A percentile compares a stretch with the other conserved stretches of the same genome.
These are phyloP conservation scores for Pecten maximus DNA, from an alignment of 2,888 invertebrate species.

Conservation along the genomic window DNA sequence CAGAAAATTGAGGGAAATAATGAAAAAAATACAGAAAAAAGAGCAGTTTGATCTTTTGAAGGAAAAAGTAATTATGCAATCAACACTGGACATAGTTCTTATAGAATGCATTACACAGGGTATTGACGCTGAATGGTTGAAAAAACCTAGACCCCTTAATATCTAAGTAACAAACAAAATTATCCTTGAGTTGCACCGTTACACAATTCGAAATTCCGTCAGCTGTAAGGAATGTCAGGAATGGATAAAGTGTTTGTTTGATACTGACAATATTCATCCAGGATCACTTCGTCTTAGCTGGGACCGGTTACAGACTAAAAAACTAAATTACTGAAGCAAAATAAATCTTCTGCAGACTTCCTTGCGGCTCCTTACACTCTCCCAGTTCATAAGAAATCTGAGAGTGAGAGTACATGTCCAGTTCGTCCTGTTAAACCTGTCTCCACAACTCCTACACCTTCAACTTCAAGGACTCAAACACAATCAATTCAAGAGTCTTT, in stretches of 20 bases:
- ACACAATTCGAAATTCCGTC: neutral
- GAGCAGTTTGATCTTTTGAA: neutral
- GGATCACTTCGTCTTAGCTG: neutral
- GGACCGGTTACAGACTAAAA: neutral
- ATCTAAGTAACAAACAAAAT: neutral
- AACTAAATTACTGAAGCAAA: neutral
- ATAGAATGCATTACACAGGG: neutral
- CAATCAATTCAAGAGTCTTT: neutral
- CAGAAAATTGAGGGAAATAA: neutral
- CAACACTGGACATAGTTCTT: neutral
- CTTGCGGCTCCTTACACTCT: neutral
- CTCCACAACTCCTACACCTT: neutral
- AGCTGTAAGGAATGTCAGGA: neutral
- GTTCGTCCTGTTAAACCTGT: neutral
- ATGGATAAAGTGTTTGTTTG: neutral
- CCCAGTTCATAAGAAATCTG: neutral
- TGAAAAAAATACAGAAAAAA: neutral
- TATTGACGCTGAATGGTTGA: neutral
- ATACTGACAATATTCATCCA: neutral
- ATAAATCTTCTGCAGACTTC: neutral
- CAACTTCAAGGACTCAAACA: neutral
- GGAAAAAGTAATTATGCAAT: neutral
- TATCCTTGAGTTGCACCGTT: neutral
- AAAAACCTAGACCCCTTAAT: neutral
- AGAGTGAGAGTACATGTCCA: neutral